Conservation (phyloP, 2,113 vertebrate species). For the Nothoprocta perdicaria region DNA sequence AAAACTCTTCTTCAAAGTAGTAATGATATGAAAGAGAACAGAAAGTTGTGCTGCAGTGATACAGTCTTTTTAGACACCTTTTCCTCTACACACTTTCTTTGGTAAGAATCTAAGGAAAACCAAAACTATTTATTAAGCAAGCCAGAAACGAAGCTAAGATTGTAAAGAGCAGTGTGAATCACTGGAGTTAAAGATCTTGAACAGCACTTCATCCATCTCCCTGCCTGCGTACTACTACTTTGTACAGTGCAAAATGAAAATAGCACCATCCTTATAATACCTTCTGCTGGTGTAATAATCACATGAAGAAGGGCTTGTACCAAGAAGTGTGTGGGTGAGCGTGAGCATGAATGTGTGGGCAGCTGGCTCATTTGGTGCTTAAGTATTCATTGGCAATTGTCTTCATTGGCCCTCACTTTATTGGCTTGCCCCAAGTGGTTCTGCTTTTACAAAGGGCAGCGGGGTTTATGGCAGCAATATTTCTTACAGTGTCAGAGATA, state of each 20-base stretch:
- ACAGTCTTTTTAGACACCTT: not conserved
- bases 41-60: not conserved
- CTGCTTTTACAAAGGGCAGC: constrained; percentile 74
- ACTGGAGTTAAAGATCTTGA: constrained; percentile 16
- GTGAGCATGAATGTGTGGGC: accelerated
- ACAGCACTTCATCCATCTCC: constrained; percentile 12
- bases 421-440: constrained; percentile 78
- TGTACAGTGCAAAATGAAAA: not conserved
- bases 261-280: not conserved
- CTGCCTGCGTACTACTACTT: not conserved
- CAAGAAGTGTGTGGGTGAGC: too few relatives aligned
- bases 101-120: not conserved
- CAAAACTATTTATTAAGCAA: constrained; percentile 14
- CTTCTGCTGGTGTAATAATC: not conserved
- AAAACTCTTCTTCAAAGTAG: not conserved
- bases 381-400: constrained; percentile 68
- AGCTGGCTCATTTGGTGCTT: constrained; percentile 50
- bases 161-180: constrained; percentile 11
- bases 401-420: constrained; percentile 72
- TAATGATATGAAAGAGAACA: not conserved
- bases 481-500: constrained; percentile 76
- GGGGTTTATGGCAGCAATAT: constrained; percentile 76
- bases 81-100: not conserved
- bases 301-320: not conserved
- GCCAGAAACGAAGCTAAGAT: not conserved